These are phyloP conservation scores for Ceratotherium simum DNA, from an alignment of 2,113 vertebrate species.

Conservation along the genomic window DNA sequence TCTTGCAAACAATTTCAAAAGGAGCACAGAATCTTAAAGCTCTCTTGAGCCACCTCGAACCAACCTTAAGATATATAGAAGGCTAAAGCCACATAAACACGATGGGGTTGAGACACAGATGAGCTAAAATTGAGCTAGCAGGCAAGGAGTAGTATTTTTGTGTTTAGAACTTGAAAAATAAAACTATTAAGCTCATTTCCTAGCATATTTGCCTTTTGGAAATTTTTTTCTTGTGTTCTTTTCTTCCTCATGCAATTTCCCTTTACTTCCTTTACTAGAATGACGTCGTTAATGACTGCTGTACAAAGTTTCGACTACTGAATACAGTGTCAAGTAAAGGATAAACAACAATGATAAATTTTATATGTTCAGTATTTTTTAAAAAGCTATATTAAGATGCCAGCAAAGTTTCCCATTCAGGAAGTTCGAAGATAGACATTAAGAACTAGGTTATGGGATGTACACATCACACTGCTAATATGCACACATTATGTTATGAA, in stretches of 20 bases:
- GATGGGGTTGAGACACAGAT: not conserved
- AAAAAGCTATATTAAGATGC: not conserved
- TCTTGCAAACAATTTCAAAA: not conserved
- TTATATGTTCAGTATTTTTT: not conserved
- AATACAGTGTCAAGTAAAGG: not conserved
- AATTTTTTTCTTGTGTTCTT: not conserved
- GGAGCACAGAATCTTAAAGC: not conserved
- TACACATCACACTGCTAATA: fast-evolving
- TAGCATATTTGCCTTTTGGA: not conserved
- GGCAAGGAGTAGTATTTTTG: not conserved
- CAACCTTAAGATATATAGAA: fast-evolving
- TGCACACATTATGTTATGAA: fast-evolving
- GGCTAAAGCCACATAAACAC: fast-evolving
- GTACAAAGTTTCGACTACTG: too few relatives aligned
- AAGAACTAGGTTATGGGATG: not conserved
- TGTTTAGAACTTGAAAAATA: not conserved
- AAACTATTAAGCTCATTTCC: not conserved
- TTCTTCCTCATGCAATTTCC: not conserved
- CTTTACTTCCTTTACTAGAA: not conserved
- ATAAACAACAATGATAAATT: not conserved
- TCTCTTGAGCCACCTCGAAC: not conserved
- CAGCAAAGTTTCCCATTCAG: not conserved
- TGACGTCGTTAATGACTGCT: fast-evolving
- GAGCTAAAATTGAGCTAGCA: not conserved
- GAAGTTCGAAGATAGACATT: not conserved